Conservation (phyloP, 2,888 invertebrate genomes). For the Nasonovia ribisnigri region DNA sequence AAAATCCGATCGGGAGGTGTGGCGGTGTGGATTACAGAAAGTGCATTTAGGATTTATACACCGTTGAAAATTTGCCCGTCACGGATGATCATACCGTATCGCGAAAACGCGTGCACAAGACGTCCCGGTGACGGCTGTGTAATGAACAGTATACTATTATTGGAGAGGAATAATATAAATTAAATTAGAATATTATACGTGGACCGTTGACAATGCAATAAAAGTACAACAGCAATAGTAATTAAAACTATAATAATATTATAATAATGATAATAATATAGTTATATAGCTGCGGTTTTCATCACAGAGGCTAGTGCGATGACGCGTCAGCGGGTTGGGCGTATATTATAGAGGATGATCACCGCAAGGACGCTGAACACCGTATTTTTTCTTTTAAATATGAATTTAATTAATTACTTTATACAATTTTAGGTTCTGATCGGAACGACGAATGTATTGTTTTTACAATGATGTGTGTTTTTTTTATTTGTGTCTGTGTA, state of each 20-base stretch:
- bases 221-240: not conserved
- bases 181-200: not conserved
- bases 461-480: too few species aligned
- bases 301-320: not conserved
- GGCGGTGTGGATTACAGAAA: not conserved
- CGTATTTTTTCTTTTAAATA: not conserved
- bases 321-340: not conserved
- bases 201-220: not conserved
- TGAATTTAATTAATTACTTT: not conserved
- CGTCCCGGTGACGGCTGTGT: not conserved
- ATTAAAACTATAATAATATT: not conserved
- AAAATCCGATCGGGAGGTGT: not conserved
- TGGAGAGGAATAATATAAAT: not conserved
- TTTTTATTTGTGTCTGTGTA: too few species aligned
- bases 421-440: too few species aligned
- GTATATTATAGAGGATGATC: not conserved
- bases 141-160: not conserved
- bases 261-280: not conserved
- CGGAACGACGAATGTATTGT: too few species aligned
- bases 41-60: not conserved
- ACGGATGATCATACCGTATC: not conserved
- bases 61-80: not conserved
- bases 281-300: not conserved
- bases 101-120: not conserved
- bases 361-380: not conserved